Evolutionary conservation across 2,888 invertebrate species (phyloP).

Genomic region (Nasonia oneida): DNA sequence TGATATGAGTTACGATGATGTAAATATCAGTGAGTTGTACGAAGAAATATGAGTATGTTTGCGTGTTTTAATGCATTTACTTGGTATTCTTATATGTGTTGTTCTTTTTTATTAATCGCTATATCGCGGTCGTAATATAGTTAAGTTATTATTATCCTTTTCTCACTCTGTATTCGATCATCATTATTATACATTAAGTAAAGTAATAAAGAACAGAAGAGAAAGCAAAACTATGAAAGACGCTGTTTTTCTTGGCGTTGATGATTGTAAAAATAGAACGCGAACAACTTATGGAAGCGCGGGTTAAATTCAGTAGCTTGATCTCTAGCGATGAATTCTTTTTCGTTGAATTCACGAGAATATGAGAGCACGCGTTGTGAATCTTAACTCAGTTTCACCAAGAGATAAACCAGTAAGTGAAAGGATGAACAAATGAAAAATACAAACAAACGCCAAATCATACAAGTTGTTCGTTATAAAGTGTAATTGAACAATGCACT

Average conservation of each 20-base stretch:
- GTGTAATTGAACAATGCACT: conserved; percentile 69
- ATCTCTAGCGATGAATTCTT: conserved; percentile 4
- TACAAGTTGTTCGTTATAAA: conserved; percentile 60
- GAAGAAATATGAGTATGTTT: conserved; percentile 64
- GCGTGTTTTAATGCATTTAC: conserved; percentile 60
- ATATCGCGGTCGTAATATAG: conserved; percentile 1
- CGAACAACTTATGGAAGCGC: neutral
- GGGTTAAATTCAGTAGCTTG: conserved; percentile 6
- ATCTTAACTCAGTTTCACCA: neutral
- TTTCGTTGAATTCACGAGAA: conserved; percentile 36
- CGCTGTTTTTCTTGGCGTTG: conserved; percentile 35
- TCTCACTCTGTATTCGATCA: conserved; percentile 52
- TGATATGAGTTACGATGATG: conserved; percentile 58
- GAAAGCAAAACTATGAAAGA: neutral
- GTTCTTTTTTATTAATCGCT: conserved; percentile 49
- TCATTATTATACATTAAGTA: conserved; percentile 27
- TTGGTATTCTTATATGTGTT: conserved; percentile 32
- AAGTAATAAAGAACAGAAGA: conserved; percentile 7
- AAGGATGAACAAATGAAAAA: conserved; percentile 31
- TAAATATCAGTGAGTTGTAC: conserved; percentile 69
- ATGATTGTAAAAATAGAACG: conserved; percentile 22
- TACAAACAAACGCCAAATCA: conserved; percentile 54
- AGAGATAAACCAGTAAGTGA: neutral
- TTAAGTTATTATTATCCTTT: conserved; percentile 24
- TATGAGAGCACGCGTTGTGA: conserved; percentile 36